Percentiles rank a stretch among this genome's conserved stretches.
phyloP scores from a whole-genome alignment of 2,113 vertebrate species.

The Laterallus jamaicensis region DNA sequence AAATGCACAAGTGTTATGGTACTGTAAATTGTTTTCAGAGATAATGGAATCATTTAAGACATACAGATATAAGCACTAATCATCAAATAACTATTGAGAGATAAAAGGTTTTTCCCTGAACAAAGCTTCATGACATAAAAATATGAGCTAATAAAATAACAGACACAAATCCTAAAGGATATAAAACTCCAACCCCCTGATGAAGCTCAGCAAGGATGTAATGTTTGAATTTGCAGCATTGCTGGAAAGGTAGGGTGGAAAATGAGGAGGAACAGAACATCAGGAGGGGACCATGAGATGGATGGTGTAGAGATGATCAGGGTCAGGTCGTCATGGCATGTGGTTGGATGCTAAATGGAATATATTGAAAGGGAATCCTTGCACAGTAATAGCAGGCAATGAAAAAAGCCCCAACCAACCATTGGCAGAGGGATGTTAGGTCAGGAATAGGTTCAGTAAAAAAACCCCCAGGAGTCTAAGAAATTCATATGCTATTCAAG shows the following conservation, averaged over 20 bases:
- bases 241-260: neutral
- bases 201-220: neutral
- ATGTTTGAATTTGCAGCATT: neutral
- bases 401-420: too few relatives aligned
- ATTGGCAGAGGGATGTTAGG: neutral
- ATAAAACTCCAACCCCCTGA: neutral
- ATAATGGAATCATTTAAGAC: neutral
- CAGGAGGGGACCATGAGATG: neutral
- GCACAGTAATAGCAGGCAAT: neutral
- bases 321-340: neutral
- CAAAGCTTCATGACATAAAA: neutral
- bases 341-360: neutral
- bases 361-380: neutral
- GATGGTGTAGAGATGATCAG: neutral
- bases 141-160: neutral
- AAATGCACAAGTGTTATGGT: neutral
- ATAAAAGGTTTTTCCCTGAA: neutral
- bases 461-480: rapidly evolving
- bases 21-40: neutral
- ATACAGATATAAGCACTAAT: neutral
- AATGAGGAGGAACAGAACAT: neutral
- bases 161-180: neutral
- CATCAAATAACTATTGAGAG: neutral
- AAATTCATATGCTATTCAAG: neutral
- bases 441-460: neutral